Percentiles rank a stretch among this genome's conserved stretches.
Conservation (phyloP, 1,140 invertebrate genomes). For the Lepeophtheirus salmonis region DNA sequence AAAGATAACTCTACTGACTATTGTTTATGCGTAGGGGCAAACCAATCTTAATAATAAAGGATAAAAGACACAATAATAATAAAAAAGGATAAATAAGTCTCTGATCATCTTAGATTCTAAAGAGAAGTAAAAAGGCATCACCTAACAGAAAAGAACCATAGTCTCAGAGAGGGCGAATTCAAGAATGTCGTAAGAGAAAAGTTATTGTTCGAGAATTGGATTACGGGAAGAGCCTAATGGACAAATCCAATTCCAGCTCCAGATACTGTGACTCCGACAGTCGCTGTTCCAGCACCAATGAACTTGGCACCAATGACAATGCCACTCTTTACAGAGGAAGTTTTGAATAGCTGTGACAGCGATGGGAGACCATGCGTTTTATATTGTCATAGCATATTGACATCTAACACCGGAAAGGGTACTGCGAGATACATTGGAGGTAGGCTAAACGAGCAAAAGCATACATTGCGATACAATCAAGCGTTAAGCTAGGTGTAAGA, state of each 20-base stretch:
- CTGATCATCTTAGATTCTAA: slow-evolving; percentile 74
- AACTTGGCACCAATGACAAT: slow-evolving; percentile 99
- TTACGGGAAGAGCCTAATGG: slow-evolving; percentile 94
- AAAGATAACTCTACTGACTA: not conserved
- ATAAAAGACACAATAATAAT: not conserved
- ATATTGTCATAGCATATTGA: not conserved
- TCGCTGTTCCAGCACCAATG: slow-evolving; percentile 98
- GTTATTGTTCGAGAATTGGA: slow-evolving; percentile 90
- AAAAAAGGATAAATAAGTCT: not conserved
- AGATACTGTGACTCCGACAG: slow-evolving; percentile 97
- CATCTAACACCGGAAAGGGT: not conserved
- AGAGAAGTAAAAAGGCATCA: slow-evolving; percentile 99
- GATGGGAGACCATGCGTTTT: not conserved
- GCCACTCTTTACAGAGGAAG: slow-evolving; percentile 68
- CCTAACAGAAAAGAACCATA: slow-evolving; percentile 99
- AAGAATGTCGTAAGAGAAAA: slow-evolving; percentile 98
- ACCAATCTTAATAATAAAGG: not conserved
- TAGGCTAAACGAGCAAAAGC: not conserved
- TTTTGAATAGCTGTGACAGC: slow-evolving; percentile 46
- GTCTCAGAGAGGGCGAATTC: slow-evolving; percentile 99
- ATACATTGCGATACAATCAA: not conserved
- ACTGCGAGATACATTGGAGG: not conserved
- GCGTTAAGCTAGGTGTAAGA: not conserved
- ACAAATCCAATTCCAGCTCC: slow-evolving; percentile 98
- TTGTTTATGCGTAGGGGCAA: not conserved